A percentile compares a stretch with the other conserved stretches of the same genome.
Conservation (phyloP, 2,888 invertebrate genomes). For the Mythimna ferrago region DNA sequence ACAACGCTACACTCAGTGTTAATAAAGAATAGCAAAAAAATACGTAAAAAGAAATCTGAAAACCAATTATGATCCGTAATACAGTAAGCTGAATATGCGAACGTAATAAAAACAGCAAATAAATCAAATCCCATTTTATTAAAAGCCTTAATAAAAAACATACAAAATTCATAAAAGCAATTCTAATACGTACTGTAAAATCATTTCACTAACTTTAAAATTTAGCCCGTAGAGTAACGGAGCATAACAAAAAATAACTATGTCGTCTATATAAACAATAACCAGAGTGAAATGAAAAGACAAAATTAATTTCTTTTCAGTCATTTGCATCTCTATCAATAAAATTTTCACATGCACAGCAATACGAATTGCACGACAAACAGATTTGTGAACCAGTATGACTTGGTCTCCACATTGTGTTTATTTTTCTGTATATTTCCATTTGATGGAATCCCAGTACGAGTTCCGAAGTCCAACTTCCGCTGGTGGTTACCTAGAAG, state of each 20-base stretch:
- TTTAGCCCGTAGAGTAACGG: conserved; percentile 3
- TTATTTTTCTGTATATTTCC: conserved; percentile 28
- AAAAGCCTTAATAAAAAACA: not conserved
- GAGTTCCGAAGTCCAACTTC: conserved; percentile 63
- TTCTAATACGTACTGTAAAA: not conserved
- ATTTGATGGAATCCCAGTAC: conserved; percentile 31
- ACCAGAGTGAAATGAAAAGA: conserved; percentile 29
- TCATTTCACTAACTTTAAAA: conserved; percentile 5
- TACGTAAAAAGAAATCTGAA: not conserved
- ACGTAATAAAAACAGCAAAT: not conserved
- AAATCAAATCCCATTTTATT: conserved; percentile 2
- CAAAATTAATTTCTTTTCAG: conserved; percentile 49
- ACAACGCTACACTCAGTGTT: not conserved
- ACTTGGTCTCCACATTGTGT: conserved; percentile 41
- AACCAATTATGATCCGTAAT: not conserved
- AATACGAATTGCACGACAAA: conserved; percentile 55
- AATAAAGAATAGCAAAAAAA: not conserved
- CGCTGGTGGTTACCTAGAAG: conserved; percentile 65
- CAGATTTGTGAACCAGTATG: conserved; percentile 47
- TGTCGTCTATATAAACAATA: conserved; percentile 34
- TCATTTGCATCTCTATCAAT: conserved; percentile 53
- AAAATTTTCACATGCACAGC: conserved; percentile 42
- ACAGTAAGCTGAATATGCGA: conserved; percentile 3
- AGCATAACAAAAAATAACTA: conserved; percentile 13
- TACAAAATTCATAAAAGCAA: not conserved